Percentiles rank a stretch among this genome's conserved stretches.
These are phyloP conservation scores for Merluccius polli DNA, from an alignment of 2,797 vertebrate species.

Conservation along the genomic window DNA sequence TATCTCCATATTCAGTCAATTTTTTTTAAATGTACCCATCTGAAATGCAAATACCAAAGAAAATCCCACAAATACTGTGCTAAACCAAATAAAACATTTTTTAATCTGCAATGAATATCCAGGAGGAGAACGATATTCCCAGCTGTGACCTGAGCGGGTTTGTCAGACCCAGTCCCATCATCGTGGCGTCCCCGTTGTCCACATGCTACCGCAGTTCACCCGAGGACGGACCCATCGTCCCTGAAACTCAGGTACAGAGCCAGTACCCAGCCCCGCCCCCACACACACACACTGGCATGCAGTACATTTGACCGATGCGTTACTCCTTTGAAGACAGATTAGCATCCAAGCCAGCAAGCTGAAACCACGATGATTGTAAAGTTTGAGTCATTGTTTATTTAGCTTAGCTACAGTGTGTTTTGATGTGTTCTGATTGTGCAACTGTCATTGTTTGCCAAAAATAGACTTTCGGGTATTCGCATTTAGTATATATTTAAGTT, in stretches of 20 bases:
- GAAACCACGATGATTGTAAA: background rate
- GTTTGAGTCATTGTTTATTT: background rate
- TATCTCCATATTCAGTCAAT: background rate
- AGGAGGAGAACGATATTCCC: conserved; percentile 96
- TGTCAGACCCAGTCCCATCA: conserved; percentile 87
- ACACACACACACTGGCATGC: no score
- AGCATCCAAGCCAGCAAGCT: background rate
- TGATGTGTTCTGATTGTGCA: background rate
- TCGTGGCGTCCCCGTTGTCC: conserved; percentile 89
- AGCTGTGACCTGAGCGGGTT: conserved; percentile 96
- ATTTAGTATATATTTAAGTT: background rate
- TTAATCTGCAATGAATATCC: conserved; percentile 17
- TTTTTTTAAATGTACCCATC: background rate
- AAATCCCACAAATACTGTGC: background rate
- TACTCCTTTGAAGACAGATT: background rate
- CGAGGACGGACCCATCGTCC: conserved; percentile 90
- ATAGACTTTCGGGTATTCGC: background rate
- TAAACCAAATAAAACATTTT: background rate
- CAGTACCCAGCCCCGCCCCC: background rate
- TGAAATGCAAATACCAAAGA: background rate
- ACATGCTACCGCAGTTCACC: conserved; percentile 86
- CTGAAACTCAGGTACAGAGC: conserved; percentile 88
- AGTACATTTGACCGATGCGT: no score
- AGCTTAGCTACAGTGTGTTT: background rate
- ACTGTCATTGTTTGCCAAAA: background rate